Evolutionary conservation across 2,888 invertebrate genomes (phyloP), one percentile per base, ranked within the genome.

Genomic region (Drosophila robusta): DNA sequence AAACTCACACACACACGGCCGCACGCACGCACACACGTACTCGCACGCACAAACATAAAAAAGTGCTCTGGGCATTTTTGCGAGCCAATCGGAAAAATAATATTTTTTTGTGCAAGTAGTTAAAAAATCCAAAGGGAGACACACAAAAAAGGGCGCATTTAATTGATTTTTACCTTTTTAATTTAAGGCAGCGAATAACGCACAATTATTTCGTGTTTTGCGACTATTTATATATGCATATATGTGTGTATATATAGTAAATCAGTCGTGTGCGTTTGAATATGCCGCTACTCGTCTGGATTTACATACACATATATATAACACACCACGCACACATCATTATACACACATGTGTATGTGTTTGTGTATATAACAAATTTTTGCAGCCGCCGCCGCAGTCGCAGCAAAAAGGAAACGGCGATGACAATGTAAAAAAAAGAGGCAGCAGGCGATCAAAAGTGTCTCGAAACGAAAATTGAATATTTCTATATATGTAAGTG

Each of bases 371-470:
- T 58, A 60, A 78, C 39, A 75, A 76, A 63, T 62, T 60, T 74
- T 81, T 73, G 75, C 75, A 69, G 75, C 74, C 70, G 78, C 74
- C 51, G 70, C 70, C 55, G 69, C 72, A 58, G 79, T 72, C 68
- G 62, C 60, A 67, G 62, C 67, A 55, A 81, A 75, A 82, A 87
- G 81, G 84, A 84, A 81, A 58, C 81, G 84, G 70, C 75, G 73
- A 87, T 82, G 87, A 81, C 87, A 81, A 84, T 84, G 82, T 84
- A 84, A 81, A 82, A 83, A 68, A 70, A 64, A 34, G 60, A 71
- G 57, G 66, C 61, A 67, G 72, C 61, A 67, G 61, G 69, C 66
- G 64, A 74, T 57, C 69, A 61, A 69, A 63, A 68, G 44, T 64
- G 70, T 60, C 64, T 74, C 77, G 51, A 64, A 73, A 64, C 56